Conservation (phyloP, 2,797 vertebrate genomes). For the Tarsius wallacei region DNA sequence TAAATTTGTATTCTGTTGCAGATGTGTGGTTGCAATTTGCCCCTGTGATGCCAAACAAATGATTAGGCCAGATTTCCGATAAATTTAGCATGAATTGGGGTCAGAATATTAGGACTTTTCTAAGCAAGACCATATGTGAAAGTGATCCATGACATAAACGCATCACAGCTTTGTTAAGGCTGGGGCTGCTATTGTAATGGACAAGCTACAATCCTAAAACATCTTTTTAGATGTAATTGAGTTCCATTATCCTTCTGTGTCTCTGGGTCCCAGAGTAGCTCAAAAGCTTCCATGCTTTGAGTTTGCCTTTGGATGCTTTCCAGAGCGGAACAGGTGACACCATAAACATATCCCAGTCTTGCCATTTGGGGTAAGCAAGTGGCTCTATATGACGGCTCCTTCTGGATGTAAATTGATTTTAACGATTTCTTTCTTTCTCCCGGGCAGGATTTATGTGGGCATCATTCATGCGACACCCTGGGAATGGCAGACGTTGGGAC, state of each 20-base stretch:
- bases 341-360: conserved; percentile 68
- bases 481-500: conserved; percentile 99
- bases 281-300: neutral
- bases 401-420: conserved; percentile 83
- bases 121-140: neutral
- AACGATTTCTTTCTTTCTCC: conserved; percentile 87
- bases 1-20: neutral
- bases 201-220: neutral
- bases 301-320: conserved; percentile 60
- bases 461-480: conserved; percentile 99
- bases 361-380: conserved; percentile 72
- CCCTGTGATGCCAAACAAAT: conserved; percentile 33
- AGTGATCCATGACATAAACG: neutral
- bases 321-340: conserved; percentile 81
- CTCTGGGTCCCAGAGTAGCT: conserved; percentile 1
- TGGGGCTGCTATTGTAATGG: neutral
- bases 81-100: conserved; percentile 28
- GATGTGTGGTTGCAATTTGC: neutral
- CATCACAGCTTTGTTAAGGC: neutral
- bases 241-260: neutral
- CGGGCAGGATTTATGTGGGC: conserved; percentile 97
- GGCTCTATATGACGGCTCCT: conserved; percentile 80
- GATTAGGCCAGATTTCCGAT: neutral
- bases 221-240: conserved; percentile 33
- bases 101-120: neutral